Evolutionary conservation across 2,797 vertebrate genomes (phyloP), one percentile per base, ranked within the genome.

Genomic region (Danio albolineatus): DNA sequence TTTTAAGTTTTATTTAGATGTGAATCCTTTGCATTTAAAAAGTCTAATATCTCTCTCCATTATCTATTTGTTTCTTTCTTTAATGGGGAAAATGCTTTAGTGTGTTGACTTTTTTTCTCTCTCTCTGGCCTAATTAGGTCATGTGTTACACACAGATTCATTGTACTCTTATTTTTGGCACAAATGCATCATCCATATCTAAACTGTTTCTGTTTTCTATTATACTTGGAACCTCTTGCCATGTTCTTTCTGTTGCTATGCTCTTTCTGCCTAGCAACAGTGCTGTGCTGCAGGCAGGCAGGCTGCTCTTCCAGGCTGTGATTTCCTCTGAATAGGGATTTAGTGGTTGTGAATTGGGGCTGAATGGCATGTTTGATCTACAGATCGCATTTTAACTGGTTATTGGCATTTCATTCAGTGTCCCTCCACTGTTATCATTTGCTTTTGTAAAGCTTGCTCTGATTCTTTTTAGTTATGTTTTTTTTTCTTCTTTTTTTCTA

Each of bases 221-320:
- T 48, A 28, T 1, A 8, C 6, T 46, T 28, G 44, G 7, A 21
- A 6, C 17, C 61, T 13, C 7, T 8, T 56, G n/a, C 10, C 7
- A 9, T 10, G 54, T 10, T 51, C 43, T 16, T 19, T 46, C 7
- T 57, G 54, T 73, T 57, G 51, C 49, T 36, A 14, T 69, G 54
- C 57, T 38, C 16, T 59, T 69, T 72, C 78, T 79, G 78, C 69
- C 60, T 79, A 65, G 70, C 78, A 79, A 79, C 78, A 79, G 78
- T 73, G 49, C 60, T 73, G 64, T 39, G 49, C 78, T 79, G 59
- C 1, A 16, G 44, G 70, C 51, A 71, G 36, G 70, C 59, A 73
- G 49, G 48, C 59, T 73, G 70, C 69, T 56, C 69, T 56, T 49
- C 16, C 53, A 10, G 19, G n/a, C n/a, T 48, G 60, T 39, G 16